Percentiles rank a stretch among this genome's conserved stretches.
Conservation (phyloP, 2,888 invertebrate species). For the Mesochorus sp. region DNA sequence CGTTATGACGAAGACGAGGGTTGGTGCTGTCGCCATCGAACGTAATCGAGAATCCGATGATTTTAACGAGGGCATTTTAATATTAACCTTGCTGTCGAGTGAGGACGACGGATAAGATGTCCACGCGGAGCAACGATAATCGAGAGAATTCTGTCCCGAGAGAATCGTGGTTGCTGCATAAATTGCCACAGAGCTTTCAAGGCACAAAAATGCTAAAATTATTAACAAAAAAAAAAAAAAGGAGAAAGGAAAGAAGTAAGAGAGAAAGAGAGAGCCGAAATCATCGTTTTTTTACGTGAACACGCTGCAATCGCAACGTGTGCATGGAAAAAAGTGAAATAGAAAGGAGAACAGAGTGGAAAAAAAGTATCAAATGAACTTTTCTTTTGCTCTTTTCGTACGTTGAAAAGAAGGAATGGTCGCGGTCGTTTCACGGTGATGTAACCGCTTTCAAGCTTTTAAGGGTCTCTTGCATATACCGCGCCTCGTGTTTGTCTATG, state of each 20-base stretch:
- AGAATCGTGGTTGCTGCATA: slow-evolving; percentile 25
- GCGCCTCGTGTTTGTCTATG: neutral
- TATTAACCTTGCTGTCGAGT: slow-evolving; percentile 46
- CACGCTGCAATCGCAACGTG: no score
- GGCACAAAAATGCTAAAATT: no score
- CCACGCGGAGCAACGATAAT: slow-evolving; percentile 1
- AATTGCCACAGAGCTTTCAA: slow-evolving; percentile 20
- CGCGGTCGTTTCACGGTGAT: slow-evolving; percentile 3
- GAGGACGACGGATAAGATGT: slow-evolving; percentile 15
- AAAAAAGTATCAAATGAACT: slow-evolving; percentile 54
- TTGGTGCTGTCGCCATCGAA: slow-evolving; percentile 16
- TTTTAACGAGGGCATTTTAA: slow-evolving; percentile 61
- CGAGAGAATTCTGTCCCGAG: neutral
- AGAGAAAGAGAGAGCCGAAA: no score
- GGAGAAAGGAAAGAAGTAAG: no score
- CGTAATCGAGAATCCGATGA: slow-evolving; percentile 55
- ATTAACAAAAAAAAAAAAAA: no score
- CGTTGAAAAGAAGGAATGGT: slow-evolving; percentile 20
- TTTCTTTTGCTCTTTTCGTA: slow-evolving; percentile 41
- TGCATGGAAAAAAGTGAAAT: neutral
- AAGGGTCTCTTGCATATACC: slow-evolving; percentile 32
- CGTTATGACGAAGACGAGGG: slow-evolving; percentile 29
- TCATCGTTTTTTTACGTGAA: no score
- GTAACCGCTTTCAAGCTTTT: slow-evolving; percentile 35
- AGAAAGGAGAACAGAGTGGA: neutral